Evolutionary conservation across 2,113 vertebrate species (phyloP).

Genomic region (Limanda limanda): DNA sequence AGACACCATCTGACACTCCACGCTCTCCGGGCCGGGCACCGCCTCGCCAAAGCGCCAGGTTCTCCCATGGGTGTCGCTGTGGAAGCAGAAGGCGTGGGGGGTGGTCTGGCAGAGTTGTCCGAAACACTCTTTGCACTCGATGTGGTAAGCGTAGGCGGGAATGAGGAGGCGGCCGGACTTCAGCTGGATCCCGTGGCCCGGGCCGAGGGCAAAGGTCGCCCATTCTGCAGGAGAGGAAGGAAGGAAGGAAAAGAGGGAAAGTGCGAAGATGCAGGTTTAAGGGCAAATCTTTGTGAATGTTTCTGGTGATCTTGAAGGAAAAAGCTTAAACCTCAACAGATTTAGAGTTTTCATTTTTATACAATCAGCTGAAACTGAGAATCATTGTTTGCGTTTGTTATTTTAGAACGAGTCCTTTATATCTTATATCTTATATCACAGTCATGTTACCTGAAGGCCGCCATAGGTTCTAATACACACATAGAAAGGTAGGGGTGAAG

Average conservation of each 20-base stretch:
- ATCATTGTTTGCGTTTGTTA: no score
- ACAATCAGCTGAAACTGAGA: no score
- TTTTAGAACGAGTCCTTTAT: no score
- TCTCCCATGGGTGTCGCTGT: conserved; percentile 91
- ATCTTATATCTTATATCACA: no score
- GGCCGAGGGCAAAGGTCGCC: conserved; percentile 94
- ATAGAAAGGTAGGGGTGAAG: no score
- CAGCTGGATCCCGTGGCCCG: conserved; percentile 93
- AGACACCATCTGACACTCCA: conserved; percentile 93
- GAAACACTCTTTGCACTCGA: conserved; percentile 90
- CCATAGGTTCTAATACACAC: no score
- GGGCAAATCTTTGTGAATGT: neutral
- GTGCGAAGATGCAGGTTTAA: neutral
- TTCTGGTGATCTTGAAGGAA: no score
- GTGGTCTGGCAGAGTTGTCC: conserved; percentile 90
- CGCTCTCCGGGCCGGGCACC: conserved; percentile 87
- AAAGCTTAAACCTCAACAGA: neutral
- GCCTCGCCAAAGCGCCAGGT: conserved; percentile 88
- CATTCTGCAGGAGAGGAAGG: conserved; percentile 82
- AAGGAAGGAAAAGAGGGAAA: neutral
- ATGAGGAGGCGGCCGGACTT: conserved; percentile 90
- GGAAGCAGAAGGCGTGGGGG: conserved; percentile 90
- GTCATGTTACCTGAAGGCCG: no score
- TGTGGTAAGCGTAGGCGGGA: conserved; percentile 92
- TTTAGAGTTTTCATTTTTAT: no score